Conservation (phyloP, 92 coral and sea anemone species). For the Porites evermanni region DNA sequence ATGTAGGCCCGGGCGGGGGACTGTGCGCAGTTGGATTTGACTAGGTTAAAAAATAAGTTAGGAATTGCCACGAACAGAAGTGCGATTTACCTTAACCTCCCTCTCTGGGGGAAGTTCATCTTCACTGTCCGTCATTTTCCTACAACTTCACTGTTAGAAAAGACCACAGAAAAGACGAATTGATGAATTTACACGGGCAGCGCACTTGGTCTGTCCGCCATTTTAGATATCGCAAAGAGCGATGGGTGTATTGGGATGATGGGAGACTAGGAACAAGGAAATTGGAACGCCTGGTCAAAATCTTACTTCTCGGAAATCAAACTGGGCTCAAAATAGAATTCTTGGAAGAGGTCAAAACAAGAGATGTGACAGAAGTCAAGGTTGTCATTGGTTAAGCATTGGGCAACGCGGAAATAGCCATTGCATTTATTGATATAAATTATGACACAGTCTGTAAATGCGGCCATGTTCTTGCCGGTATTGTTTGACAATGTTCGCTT, state of each 20-base stretch:
- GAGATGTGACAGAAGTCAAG: background rate
- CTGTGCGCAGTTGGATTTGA: background rate
- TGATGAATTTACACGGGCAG: no score
- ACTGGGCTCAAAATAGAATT: background rate
- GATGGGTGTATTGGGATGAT: background rate
- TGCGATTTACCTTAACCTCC: slow-evolving; percentile 62
- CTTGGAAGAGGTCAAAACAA: background rate
- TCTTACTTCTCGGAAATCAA: background rate
- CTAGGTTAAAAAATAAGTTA: no score
- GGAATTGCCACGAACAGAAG: no score
- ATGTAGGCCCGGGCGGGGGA: no score
- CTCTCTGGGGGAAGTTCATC: slow-evolving; percentile 59
- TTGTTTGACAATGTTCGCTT: no score
- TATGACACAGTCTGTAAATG: background rate
- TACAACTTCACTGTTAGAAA: background rate
- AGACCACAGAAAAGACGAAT: no score
- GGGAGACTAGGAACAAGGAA: slow-evolving; percentile 5
- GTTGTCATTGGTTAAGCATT: background rate
- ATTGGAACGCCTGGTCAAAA: slow-evolving; percentile 22
- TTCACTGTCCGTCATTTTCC: slow-evolving; percentile 61
- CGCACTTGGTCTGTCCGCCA: slow-evolving; percentile 11
- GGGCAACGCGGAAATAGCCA: background rate
- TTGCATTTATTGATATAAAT: background rate
- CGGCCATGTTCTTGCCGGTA: no score
- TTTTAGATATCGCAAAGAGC: slow-evolving; percentile 2